These are phyloP conservation scores for Catagonus wagneri DNA, from an alignment of 2,113 vertebrate genomes.

Conservation along the genomic window DNA sequence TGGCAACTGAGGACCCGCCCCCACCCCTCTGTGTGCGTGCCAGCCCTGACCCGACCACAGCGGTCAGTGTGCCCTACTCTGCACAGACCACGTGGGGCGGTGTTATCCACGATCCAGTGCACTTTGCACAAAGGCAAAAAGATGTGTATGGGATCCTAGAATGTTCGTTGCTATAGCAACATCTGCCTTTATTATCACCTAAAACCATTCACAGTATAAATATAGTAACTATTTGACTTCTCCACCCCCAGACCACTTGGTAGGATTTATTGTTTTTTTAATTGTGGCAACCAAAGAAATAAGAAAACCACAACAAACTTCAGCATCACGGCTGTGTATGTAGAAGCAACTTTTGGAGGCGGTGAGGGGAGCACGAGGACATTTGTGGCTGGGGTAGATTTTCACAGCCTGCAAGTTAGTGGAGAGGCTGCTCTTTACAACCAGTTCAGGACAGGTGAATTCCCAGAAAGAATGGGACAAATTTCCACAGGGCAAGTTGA, in stretches of 20 bases:
- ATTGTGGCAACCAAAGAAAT: conserved; percentile 14
- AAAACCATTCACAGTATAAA: conserved; percentile 78
- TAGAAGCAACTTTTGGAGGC: neutral
- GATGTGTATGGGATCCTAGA: conserved; percentile 72
- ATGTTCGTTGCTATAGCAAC: conserved; percentile 80
- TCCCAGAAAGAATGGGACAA: neutral
- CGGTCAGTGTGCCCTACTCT: conserved; percentile 27
- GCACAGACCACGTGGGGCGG: neutral
- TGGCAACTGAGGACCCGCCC: too few relatives aligned
- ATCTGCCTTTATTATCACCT: conserved; percentile 82
- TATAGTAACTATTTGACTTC: conserved; percentile 82
- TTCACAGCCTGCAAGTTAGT: neutral
- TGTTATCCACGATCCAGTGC: conserved; percentile 57
- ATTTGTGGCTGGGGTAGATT: neutral
- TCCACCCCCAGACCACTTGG: conserved; percentile 68
- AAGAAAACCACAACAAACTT: neutral
- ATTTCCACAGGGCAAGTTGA: neutral
- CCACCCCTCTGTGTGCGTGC: neutral
- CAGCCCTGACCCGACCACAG: neutral
- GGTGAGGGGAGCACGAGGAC: neutral
- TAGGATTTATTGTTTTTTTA: conserved; percentile 38
- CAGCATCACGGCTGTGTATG: neutral
- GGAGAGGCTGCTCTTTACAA: neutral
- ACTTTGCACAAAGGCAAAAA: conserved; percentile 67
- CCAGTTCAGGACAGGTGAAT: neutral